Percentiles rank a stretch among this genome's conserved stretches.
phyloP scores from a whole-genome alignment of 37 sponge, comb jelly and placozoan genomes.

The Sycon ciliatum region DNA sequence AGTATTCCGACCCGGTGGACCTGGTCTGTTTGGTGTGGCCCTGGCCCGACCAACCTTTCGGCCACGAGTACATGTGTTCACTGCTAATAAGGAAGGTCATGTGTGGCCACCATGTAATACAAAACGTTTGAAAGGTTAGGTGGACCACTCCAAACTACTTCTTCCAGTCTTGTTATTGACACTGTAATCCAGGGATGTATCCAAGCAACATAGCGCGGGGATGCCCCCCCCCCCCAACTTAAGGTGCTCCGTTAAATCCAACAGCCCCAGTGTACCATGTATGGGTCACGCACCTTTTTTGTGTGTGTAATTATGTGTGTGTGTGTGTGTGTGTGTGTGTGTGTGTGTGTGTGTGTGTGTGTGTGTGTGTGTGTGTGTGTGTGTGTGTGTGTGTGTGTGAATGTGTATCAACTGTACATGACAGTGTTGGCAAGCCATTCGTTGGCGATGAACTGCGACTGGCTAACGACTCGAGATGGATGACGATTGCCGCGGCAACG shows the following conservation, averaged over 20 bases:
- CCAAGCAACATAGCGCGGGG: background rate
- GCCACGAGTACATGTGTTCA: too few species aligned
- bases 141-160: too few species aligned
- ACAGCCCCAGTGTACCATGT: constrained; percentile 32
- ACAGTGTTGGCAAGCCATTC: constrained; percentile 65
- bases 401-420: too few species aligned
- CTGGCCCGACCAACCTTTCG: too few species aligned
- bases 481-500: constrained; percentile 35
- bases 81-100: too few species aligned
- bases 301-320: background rate
- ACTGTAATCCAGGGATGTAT: too few species aligned
- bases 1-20: background rate
- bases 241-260: constrained; percentile 58
- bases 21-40: too few species aligned
- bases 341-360: constrained; percentile 5
- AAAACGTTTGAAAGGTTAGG: too few species aligned
- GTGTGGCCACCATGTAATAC: too few species aligned
- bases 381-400: background rate
- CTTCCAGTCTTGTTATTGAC: too few species aligned
- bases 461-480: constrained; percentile 52
- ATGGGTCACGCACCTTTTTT: background rate
- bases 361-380: constrained; percentile 8
- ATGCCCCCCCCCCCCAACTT: background rate
- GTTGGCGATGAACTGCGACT: constrained; percentile 48
- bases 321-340: constrained; percentile 5